Percentiles rank a stretch among this genome's conserved stretches.
These are phyloP conservation scores for Drosophila infuscata DNA, from an alignment of 2,888 invertebrate species.

Conservation along the genomic window DNA sequence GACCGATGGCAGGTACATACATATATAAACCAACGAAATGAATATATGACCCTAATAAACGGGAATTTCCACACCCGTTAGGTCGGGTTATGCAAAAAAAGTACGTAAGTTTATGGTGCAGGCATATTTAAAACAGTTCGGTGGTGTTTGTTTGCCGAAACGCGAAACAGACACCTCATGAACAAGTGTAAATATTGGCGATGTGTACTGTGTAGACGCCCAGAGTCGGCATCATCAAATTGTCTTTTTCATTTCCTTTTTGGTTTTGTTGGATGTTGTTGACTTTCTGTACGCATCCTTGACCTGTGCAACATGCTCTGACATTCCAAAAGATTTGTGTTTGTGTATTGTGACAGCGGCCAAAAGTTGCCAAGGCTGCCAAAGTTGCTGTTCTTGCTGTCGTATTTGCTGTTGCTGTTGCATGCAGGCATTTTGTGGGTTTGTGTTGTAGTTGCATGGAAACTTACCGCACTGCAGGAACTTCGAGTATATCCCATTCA, in stretches of 20 bases:
- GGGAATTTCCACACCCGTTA: too few species aligned
- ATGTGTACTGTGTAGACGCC: conserved; percentile 23
- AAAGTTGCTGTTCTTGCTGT: conserved; percentile 31
- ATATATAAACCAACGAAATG: too few species aligned
- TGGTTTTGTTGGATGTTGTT: conserved; percentile 3
- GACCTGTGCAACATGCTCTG: conserved; percentile 65
- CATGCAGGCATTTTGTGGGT: conserved; percentile 11
- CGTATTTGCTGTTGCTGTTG: conserved; percentile 21
- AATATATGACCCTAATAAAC: too few species aligned
- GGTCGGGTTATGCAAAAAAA: too few species aligned
- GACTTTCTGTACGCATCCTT: conserved; percentile 62
- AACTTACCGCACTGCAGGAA: conserved; percentile 94
- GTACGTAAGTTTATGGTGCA: too few species aligned
- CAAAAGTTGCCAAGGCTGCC: conserved; percentile 75
- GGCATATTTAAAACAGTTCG: too few species aligned
- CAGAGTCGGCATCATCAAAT: conserved; percentile 43
- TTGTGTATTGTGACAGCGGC: conserved; percentile 78
- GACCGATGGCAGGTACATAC: too few species aligned
- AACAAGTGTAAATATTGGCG: conserved; percentile 66
- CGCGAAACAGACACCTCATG: conserved; percentile 40
- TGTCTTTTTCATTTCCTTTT: conserved; percentile 40
- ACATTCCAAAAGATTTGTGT: conserved; percentile 72
- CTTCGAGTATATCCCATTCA: conserved; percentile 99
- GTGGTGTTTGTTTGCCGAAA: not conserved
- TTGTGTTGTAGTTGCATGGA: conserved; percentile 19